Base-by-base conservation (phyloP, 2,113 vertebrate species). In the Ptilonorhynchus violaceus region DNA sequence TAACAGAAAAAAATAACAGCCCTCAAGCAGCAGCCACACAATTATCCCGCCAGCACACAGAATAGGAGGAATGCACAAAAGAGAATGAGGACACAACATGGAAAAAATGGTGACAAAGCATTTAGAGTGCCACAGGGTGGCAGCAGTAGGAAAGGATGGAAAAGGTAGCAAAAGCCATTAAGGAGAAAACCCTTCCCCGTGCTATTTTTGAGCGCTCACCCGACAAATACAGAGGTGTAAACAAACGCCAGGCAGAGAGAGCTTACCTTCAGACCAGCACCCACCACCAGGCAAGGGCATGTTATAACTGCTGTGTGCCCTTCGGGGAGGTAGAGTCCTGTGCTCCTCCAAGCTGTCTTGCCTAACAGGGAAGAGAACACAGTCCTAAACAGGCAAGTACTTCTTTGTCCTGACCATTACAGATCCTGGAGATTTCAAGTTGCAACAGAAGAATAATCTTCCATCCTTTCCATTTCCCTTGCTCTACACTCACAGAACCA, bases 311-410 rank as follows among this genome's bases (percentile, higher is more conserved):
- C 96, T 22, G 97, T 92, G 27, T 94, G 96, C 44, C 97, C 96
- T 62, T 96, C 96, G 5, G 97, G 97, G 14, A 98, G 96, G n/a
- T 98, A 98, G 33, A 98, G 98, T 2, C 97, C 98, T 0, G 97
- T 98, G 46, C 98, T 98, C 89, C 97, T 97, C 98, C 98, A 98
- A 88, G 68, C 97, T 96, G 59, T 81, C 33, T 88, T 47, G 91
- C 97, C 93, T 97, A 63, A 64, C 49, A 62, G 0, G 8, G 41
- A 60, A 33, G 25, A 93, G 10, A 81, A 75, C 19, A 82, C 15
- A 55, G 28, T 17, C 20, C 74, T 47, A 8, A 94, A 62, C 2
- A 80, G 31, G 8, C n/a, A 80, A 56, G 52, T 6, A 23, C 6
- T 52, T 69, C 46, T 41, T 70, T 33, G 5, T n/a, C 27, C 10